Base-by-base conservation (phyloP, 2,888 invertebrate genomes). In the Tromatobia lineatoria region DNA sequence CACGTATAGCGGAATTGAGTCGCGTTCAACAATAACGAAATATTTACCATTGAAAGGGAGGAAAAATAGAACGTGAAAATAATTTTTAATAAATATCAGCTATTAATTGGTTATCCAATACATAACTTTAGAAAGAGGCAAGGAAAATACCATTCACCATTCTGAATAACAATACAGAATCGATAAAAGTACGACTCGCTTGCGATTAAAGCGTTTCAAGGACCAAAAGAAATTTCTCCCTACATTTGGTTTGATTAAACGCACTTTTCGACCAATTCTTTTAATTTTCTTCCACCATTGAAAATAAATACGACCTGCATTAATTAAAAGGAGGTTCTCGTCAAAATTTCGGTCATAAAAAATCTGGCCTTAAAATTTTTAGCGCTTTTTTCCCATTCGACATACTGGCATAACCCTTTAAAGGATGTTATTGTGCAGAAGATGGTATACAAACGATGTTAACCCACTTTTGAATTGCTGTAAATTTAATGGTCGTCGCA, bases 401-500 rank as follows among this genome's bases (percentile, higher is more conserved):
- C n/a, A n/a, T n/a, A 73, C 78, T 54, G n/a, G 29, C 45, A 57
- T 79, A 70, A 70, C 54, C 73, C 64, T 54, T 79, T 69, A 79
- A 82, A 78, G 74, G 61, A 52, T 25, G 57, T 34, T 52, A 78
- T 78, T 78, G 74, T 64, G 52, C 25, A 61, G 34, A 78, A 54
- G 52, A 74, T 75, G 70, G 69, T 75, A 15, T 3, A 54, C 34
- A 29, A 0, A 52, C 42, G 57, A 67, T 29, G 61, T 70, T 82
- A 74, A 42, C 59, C 66, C 23, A 15, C 54, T 61, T 59, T 15
- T 47, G 25, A 69, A 75, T 50, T 57, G 83, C 70, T 75, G 64
- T 47, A 54, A 57, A 75, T 75, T 82, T 83, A 75, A 75, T 80
- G 70, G 64, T 75, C 75, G 74, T 69, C 61, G 57, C 75, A 71